Conservation (phyloP, 2,797 vertebrate genomes). For the Carcharodon carcharias region DNA sequence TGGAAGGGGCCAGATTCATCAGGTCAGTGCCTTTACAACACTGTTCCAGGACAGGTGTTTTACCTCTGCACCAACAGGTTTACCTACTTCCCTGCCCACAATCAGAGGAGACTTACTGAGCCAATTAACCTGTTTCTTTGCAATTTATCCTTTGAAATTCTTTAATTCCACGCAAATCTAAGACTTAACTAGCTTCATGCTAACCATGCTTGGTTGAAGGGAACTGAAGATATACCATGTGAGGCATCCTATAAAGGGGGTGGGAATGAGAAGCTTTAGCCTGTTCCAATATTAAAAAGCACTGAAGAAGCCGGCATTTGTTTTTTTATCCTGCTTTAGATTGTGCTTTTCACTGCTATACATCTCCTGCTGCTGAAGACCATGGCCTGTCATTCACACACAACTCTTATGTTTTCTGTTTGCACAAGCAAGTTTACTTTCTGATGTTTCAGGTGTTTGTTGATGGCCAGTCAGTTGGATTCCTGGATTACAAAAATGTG, state of each 20-base stretch:
- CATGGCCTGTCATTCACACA: background rate
- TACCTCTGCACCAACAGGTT: background rate
- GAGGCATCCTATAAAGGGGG: background rate
- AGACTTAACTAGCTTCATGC: background rate
- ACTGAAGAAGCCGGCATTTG: background rate
- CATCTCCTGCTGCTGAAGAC: background rate
- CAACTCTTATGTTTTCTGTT: background rate
- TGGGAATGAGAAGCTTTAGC: background rate
- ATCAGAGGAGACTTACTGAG: background rate
- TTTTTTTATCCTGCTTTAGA: background rate
- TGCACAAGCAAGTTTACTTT: background rate
- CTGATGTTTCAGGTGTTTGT: constrained; percentile 72
- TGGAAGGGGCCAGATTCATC: background rate
- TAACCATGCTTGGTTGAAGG: background rate
- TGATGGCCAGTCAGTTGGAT: constrained; percentile 72
- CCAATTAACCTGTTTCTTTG: background rate
- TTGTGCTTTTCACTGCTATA: background rate
- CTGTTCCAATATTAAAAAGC: background rate
- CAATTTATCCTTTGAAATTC: background rate
- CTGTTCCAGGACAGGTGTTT: background rate
- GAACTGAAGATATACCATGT: background rate
- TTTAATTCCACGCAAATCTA: background rate
- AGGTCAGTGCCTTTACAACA: background rate
- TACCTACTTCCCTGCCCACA: background rate
- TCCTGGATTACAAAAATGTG: constrained; percentile 66